Evolutionary conservation across 2,797 vertebrate species (phyloP), one percentile per base, ranked within the genome.

Genomic region (Acanthornis magna): DNA sequence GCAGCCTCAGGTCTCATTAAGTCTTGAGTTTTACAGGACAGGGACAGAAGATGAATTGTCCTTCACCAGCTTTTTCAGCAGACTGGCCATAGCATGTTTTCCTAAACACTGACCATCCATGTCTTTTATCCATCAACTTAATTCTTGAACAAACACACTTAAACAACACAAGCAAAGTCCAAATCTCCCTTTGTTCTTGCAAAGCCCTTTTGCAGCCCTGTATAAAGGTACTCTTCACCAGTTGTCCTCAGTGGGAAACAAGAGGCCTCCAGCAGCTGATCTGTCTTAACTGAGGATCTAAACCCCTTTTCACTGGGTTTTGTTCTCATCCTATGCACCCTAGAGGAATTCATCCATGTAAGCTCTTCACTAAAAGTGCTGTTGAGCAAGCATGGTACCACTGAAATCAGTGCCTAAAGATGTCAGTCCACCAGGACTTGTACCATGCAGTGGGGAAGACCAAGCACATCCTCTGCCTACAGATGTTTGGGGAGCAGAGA

Each of bases 381-480:
- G 57, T 5, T n/a, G 29, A 32, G 55, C 43, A 88, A 34, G 40
- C 32, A 26, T 13, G 13, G n/a, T 65, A n/a, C 29, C 50, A 13
- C 13, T 17, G 60, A 76, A 91, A 68, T 13, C 58, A 30, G 27
- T 21, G 23, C n/a, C 55, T 13, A 32, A 80, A 61, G 58, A 65
- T 45, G 51, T 30, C 11, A 63, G 48, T 5, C 8, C 27, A 12
- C n/a, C 29, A 47, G 43, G 38, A 47, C n/a, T 61, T 4, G 2
- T 5, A 29, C 16, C 22, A 32, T 0, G 0, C 45, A 23, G 20
- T 2, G 4, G 36, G 47, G 26, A 61, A 60, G 87, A 16, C 26
- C 53, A 60, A 78, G 38, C 8, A 5, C 2, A 3, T 29, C 32
- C 45, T 90, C 67, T 70, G 51, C 17, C 51, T 51, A 7, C 0